Evolutionary conservation across 2,113 vertebrate genomes (phyloP).

Genomic region (Brachypteracias leptosomus): DNA sequence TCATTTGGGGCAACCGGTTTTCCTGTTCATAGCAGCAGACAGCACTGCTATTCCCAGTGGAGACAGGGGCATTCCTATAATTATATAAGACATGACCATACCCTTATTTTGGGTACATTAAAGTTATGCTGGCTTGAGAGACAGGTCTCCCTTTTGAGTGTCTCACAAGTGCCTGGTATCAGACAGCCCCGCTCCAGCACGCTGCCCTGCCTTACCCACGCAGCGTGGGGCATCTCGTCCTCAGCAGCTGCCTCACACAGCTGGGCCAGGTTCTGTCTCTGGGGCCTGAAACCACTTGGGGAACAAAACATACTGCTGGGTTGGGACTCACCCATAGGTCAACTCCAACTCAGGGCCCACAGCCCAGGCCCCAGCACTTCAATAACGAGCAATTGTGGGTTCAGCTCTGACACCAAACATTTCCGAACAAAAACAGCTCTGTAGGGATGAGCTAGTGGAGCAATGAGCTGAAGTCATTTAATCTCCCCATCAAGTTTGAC

Average conservation of each 20-base stretch:
- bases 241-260: background rate
- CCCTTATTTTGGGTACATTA: background rate
- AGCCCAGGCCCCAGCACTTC: too few relatives aligned
- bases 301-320: too few relatives aligned
- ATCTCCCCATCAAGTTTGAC: background rate
- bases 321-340: too few relatives aligned
- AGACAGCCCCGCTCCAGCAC: fast-evolving
- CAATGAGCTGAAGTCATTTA: background rate
- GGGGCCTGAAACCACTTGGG: too few relatives aligned
- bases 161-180: background rate
- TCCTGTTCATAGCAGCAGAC: background rate
- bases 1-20: background rate
- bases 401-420: background rate
- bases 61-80: background rate
- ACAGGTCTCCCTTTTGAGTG: background rate
- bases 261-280: too few relatives aligned
- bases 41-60: background rate
- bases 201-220: background rate
- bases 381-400: background rate
- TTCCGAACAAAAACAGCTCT: background rate
- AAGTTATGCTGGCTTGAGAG: background rate
- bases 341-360: too few relatives aligned
- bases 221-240: fast-evolving
- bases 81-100: background rate
- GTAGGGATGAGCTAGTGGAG: background rate